These are phyloP conservation scores for Urocolius indicus DNA, from an alignment of 2,113 vertebrate genomes.

Conservation along the genomic window DNA sequence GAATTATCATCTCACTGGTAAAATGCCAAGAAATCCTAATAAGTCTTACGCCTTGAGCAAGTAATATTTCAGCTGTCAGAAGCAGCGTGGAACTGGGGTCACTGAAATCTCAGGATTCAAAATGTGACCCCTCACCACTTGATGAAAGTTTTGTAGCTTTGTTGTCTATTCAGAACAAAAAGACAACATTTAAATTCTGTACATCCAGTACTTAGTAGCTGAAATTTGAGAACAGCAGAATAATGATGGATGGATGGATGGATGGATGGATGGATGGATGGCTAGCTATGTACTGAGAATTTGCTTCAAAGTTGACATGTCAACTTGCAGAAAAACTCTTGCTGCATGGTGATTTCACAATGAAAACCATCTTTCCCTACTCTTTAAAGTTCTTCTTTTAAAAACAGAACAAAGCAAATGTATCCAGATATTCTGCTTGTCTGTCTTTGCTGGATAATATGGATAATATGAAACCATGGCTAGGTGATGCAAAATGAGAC, in stretches of 20 bases:
- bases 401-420: neutral
- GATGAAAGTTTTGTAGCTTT: slow-evolving; percentile 21
- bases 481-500: neutral
- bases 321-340: neutral
- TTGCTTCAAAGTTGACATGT: neutral
- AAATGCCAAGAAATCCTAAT: slow-evolving; percentile 7
- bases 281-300: neutral
- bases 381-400: neutral
- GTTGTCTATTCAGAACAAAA: neutral
- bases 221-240: neutral
- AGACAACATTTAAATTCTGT: neutral
- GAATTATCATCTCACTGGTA: neutral
- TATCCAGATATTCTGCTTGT: neutral
- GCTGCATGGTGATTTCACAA: neutral
- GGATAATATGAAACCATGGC: neutral
- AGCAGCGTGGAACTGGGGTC: neutral
- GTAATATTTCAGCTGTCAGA: slow-evolving; percentile 13
- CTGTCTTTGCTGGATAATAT: neutral
- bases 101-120: neutral
- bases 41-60: neutral
- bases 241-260: neutral
- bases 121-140: neutral
- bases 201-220: neutral
- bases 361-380: neutral
- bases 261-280: neutral